Conservation (phyloP, 37 sponge, comb jelly and placozoan species). For the Diacarnus erythraeanus region DNA sequence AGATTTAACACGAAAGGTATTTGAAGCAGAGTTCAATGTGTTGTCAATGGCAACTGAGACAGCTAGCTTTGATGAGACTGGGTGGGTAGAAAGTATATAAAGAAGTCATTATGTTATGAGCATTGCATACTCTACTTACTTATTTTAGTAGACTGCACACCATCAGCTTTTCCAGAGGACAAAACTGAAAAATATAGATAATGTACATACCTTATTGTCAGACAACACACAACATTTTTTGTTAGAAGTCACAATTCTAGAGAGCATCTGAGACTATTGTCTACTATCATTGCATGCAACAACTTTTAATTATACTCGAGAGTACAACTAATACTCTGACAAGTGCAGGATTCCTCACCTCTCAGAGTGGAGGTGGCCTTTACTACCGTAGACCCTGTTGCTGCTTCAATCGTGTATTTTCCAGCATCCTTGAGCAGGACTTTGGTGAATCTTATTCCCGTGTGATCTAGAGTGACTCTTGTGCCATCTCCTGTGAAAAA, state of each 20-base stretch:
- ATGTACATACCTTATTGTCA: too few species aligned
- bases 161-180: too few species aligned
- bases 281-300: too few species aligned
- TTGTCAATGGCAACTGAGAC: background rate
- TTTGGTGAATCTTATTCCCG: slow-evolving; percentile 38
- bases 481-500: slow-evolving; percentile 7
- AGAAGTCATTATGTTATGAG: too few species aligned
- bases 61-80: slow-evolving; percentile 24
- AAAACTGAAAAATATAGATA: too few species aligned
- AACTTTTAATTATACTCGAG: too few species aligned
- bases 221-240: too few species aligned
- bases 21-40: background rate
- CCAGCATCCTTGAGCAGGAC: slow-evolving; percentile 38
- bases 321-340: too few species aligned
- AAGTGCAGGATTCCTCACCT: slow-evolving; percentile 3
- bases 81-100: background rate
- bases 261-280: too few species aligned
- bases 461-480: slow-evolving; percentile 26
- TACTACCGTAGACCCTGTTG: background rate
- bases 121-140: too few species aligned
- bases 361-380: slow-evolving; percentile 6
- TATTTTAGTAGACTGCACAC: too few species aligned
- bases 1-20: background rate
- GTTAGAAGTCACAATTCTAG: too few species aligned
- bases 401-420: slow-evolving; percentile 11